A percentile compares a stretch with the other conserved stretches of the same genome.
Conservation (phyloP, 2,797 vertebrate species). For the Rhodeus uyekii region DNA sequence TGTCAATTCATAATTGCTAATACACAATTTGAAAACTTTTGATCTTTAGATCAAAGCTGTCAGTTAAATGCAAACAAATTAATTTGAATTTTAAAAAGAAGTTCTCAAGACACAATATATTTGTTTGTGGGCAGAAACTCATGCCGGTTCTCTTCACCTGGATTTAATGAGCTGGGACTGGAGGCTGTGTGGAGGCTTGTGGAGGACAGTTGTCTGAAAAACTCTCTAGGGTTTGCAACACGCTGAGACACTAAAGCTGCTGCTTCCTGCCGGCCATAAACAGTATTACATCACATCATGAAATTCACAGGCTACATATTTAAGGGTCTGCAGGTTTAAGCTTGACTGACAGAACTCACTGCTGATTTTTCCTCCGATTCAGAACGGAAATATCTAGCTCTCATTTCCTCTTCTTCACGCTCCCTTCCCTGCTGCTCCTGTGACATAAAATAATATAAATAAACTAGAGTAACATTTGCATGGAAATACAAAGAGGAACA, state of each 20-base stretch:
- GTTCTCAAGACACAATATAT: background rate
- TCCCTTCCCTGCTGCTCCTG: conserved; percentile 70
- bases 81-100: background rate
- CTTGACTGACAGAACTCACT: conserved; percentile 59
- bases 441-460: background rate
- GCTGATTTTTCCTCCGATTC: conserved; percentile 65
- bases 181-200: background rate
- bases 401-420: conserved; percentile 62
- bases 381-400: conserved; percentile 53
- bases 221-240: conserved; percentile 62
- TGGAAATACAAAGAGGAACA: background rate
- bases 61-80: background rate
- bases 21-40: background rate
- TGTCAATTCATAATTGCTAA: background rate
- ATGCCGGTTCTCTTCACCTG: conserved; percentile 35
- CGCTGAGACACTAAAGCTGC: conserved; percentile 63
- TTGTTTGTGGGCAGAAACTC: background rate
- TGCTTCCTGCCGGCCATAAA: conserved; percentile 59
- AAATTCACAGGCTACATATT: background rate
- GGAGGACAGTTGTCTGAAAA: conserved; percentile 62
- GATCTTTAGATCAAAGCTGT: background rate
- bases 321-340: background rate
- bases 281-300: background rate
- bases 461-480: background rate
- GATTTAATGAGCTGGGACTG: conserved; percentile 18